Evolutionary conservation across 2,797 vertebrate species (phyloP).

Genomic region (Scleropages formosus): DNA sequence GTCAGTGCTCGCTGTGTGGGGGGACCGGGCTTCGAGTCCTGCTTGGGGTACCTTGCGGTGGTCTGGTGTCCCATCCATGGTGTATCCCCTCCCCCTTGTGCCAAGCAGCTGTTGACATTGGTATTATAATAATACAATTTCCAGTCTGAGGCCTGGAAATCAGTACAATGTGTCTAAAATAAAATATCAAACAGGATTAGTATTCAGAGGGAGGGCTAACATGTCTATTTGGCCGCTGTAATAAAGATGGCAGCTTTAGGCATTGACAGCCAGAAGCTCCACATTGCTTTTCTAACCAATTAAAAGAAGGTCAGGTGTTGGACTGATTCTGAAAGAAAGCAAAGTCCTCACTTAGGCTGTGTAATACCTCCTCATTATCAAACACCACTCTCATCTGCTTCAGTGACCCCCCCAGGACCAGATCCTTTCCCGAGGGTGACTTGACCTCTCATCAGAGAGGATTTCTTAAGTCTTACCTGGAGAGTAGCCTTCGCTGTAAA

Average conservation of each 20-base stretch:
- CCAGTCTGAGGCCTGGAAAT: conserved; percentile 59
- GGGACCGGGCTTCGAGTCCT: no score
- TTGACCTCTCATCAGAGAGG: conserved; percentile 35
- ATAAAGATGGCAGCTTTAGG: conserved; percentile 50
- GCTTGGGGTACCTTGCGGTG: no score
- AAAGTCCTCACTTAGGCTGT: conserved; percentile 57
- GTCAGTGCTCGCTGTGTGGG: no score
- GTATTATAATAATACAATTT: no score
- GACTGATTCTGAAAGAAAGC: conserved; percentile 62
- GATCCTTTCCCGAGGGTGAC: conserved; percentile 55
- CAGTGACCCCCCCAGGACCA: conserved; percentile 62
- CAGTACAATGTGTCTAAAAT: conserved; percentile 51
- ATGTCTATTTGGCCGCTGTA: conserved; percentile 57
- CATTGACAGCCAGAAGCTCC: conserved; percentile 42
- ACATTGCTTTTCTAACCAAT: conserved; percentile 67
- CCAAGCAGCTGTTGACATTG: conserved; percentile 3
- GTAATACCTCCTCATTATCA: conserved; percentile 58
- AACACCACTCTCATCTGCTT: conserved; percentile 40
- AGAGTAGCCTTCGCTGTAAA: conserved; percentile 28
- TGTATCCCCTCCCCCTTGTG: no score
- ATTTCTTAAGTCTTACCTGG: conserved; percentile 72
- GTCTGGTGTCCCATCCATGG: no score
- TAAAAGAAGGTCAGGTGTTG: conserved; percentile 69
- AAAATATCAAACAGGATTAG: conserved; percentile 68
- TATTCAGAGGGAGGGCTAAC: conserved; percentile 53